Evolutionary conservation across 2,113 vertebrate species (phyloP).

Genomic region (Ageneiosus marmoratus): DNA sequence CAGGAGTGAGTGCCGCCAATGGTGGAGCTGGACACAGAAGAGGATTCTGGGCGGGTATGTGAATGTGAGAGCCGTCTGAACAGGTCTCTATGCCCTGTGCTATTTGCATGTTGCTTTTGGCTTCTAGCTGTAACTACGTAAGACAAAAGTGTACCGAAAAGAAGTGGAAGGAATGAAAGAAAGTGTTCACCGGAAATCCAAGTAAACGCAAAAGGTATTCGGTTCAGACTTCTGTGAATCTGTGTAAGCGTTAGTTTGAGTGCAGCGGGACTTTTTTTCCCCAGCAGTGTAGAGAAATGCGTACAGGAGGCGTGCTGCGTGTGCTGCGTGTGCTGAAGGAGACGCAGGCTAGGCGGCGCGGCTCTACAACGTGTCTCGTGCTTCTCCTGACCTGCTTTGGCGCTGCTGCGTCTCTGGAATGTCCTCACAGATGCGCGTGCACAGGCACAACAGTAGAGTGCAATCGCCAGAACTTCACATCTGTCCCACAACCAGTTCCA

Average conservation of each 20-base stretch:
- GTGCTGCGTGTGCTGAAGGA: slow-evolving; percentile 25
- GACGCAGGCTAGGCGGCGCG: slow-evolving; percentile 30
- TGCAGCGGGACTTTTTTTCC: not conserved
- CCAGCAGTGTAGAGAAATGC: too few relatives aligned
- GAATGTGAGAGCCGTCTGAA: not conserved
- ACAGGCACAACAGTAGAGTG: slow-evolving; percentile 85
- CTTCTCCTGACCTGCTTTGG: slow-evolving; percentile 56
- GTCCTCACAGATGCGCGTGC: slow-evolving; percentile 82
- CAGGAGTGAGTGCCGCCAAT: not conserved
- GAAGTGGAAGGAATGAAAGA: slow-evolving; percentile 13
- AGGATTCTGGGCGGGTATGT: not conserved
- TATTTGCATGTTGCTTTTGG: slow-evolving; percentile 6
- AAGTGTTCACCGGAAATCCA: not conserved
- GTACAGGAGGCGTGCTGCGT: slow-evolving; percentile 49
- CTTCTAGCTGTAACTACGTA: slow-evolving; percentile 3
- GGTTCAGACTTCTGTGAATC: not conserved
- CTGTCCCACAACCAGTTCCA: slow-evolving; percentile 79
- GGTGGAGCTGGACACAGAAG: not conserved
- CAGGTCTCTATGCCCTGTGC: not conserved
- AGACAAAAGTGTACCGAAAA: not conserved
- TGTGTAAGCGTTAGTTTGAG: not conserved
- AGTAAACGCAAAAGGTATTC: not conserved
- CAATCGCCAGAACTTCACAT: slow-evolving; percentile 77
- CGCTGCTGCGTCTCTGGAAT: slow-evolving; percentile 65
- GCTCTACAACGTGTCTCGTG: slow-evolving; percentile 50